Evolutionary conservation across 2,888 invertebrate genomes (phyloP), one percentile per base, ranked within the genome.

Genomic region (Ryuthela nishihirai): DNA sequence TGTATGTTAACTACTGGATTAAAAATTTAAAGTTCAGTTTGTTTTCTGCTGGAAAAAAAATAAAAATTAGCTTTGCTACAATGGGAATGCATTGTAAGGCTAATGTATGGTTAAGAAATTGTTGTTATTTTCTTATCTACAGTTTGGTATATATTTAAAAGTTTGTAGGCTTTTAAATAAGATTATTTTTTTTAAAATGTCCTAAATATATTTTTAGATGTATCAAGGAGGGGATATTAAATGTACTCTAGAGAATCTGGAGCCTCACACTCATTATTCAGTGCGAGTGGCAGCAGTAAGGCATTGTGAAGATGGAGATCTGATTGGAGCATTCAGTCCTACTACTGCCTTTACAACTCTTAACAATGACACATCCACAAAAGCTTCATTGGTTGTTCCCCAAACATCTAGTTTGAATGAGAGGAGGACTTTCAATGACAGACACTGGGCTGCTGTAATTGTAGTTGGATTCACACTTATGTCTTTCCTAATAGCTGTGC

Each of bases 251-350:
- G 69, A 71, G 26, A 82, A 84, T 71, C 79, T 91, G 72, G 84
- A 85, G 69, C 79, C 84, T 46, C 86, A 86, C 69, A 81, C 81
- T 50, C 85, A 87, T 72, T 90, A 90, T 77, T 77, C 78, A 69
- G 83, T 86, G 69, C 83, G 90, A 50, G 88, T 91, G 64, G 85
- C 85, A 76, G 84, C 85, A 24, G 82, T 89, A 69, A 82, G 91
- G 42, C 74, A 80, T 50, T 78, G 80, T 68, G 77, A 76, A 46
- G 80, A 81, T 35, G 77, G 77, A 23, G 73, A 65, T 24, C 32
- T 56, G 29, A 15, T 50, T 4, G 56, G 56, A 18, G 50, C 41
- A 42, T 44, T 38, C n/a, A 56, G 56, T 26, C 45, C 56, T 29
- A 41, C 56, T 4, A 36, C 36, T 21, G 41, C 50, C 36, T 50